Percentiles rank a stretch among this genome's conserved stretches.
These are phyloP conservation scores for Panurus biarmicus DNA, from an alignment of 2,113 vertebrate species.

Conservation along the genomic window DNA sequence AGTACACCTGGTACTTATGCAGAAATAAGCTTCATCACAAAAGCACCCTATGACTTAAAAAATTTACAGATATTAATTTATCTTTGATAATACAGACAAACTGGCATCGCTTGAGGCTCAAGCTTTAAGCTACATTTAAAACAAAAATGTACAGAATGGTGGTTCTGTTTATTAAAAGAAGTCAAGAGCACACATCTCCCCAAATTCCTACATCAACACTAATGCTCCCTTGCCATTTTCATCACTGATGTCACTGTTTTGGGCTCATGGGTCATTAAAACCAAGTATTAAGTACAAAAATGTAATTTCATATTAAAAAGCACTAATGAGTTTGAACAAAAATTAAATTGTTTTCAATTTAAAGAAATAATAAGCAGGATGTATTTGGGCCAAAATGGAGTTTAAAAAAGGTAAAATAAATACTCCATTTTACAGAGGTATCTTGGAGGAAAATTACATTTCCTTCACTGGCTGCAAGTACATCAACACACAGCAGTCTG, in stretches of 20 bases:
- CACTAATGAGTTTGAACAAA: neutral
- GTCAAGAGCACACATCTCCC: neutral
- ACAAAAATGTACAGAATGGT: neutral
- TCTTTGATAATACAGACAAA: neutral
- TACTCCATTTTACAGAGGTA: neutral
- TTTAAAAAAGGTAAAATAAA: neutral
- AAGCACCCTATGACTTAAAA: neutral
- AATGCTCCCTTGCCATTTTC: neutral
- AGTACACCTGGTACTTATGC: neutral
- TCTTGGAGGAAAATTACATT: neutral
- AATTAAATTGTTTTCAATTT: neutral
- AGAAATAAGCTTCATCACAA: neutral
- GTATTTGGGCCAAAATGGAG: neutral
- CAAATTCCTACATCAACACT: neutral
- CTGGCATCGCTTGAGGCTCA: neutral
- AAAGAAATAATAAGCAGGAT: neutral
- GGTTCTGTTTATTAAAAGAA: neutral
- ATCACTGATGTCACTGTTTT: neutral
- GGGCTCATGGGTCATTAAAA: neutral
- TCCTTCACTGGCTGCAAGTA: neutral
- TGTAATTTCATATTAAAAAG: neutral
- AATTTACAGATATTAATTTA: neutral
- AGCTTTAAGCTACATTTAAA: neutral
- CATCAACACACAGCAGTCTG: fast-evolving
- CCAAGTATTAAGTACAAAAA: neutral